Evolutionary conservation across 2,888 invertebrate genomes (phyloP).

Genomic region (Diaphora mendica): DNA sequence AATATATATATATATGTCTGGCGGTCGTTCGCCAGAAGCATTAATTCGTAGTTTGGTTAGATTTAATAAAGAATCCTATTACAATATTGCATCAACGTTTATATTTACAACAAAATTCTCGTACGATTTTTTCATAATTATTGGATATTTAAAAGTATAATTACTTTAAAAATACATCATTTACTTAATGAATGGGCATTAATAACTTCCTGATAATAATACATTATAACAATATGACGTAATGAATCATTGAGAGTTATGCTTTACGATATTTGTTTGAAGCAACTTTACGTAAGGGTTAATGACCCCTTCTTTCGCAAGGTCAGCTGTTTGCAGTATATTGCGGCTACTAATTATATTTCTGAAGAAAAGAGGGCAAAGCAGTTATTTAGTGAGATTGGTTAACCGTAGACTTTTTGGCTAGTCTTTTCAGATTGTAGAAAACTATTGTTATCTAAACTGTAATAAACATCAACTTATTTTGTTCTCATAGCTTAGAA

Average conservation of each 20-base stretch:
- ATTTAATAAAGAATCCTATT: neutral
- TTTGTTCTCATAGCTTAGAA: neutral
- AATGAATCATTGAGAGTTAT: conserved; percentile 1
- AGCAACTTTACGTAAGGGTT: neutral
- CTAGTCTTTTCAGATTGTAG: neutral
- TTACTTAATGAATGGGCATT: neutral
- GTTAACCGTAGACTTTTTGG: neutral
- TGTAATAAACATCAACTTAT: neutral
- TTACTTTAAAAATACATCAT: neutral
- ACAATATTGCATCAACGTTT: neutral
- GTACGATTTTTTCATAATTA: neutral
- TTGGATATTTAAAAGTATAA: neutral
- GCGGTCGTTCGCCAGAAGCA: too few species aligned
- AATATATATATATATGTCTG: too few species aligned
- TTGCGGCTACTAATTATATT: neutral
- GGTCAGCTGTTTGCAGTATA: neutral
- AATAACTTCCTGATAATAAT: neutral
- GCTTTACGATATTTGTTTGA: neutral
- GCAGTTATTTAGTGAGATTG: neutral
- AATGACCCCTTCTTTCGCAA: neutral
- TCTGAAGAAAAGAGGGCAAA: neutral
- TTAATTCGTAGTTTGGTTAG: too few species aligned
- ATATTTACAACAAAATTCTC: neutral
- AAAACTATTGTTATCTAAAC: neutral
- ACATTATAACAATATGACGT: neutral